phyloP scores from a whole-genome alignment of 1,140 invertebrate genomes.

The Drosophila grimshawi region DNA sequence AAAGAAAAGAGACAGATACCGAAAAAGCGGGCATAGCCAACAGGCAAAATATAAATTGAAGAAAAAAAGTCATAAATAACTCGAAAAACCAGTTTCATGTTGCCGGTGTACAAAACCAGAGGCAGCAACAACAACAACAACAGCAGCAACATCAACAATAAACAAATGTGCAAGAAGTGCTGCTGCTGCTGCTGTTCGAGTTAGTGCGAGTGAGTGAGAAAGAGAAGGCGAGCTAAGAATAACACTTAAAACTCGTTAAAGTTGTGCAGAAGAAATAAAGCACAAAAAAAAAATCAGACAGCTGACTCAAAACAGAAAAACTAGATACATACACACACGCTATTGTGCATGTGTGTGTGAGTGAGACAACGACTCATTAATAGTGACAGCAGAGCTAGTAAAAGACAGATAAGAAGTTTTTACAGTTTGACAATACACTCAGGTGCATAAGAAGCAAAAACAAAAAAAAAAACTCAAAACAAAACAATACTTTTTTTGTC shows the following conservation, averaged over 20 bases:
- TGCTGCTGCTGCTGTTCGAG: conserved; percentile 7
- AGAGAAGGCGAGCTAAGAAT: conserved; percentile 67
- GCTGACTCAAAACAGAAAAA: conserved; percentile 71
- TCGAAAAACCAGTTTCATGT: conserved; percentile 80
- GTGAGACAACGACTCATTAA: conserved; percentile 36
- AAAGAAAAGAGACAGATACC: conserved; percentile 57
- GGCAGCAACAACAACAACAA: conserved; percentile 37
- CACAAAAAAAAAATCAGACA: conserved; percentile 54
- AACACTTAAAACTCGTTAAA: conserved; percentile 77
- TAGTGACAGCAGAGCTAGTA: conserved; percentile 7
- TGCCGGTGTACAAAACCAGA: conserved; percentile 76
- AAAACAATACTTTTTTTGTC: not conserved
- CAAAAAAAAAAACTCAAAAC: not conserved
- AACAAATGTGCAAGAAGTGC: conserved; percentile 74
- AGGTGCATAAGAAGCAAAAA: conserved; percentile 15
- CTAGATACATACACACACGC: conserved; percentile 53
- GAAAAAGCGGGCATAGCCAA: conserved; percentile 36
- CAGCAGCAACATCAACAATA: conserved; percentile 55
- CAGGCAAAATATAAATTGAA: conserved; percentile 74
- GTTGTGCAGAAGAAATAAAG: conserved; percentile 72
- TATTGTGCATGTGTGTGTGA: not conserved
- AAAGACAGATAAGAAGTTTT: conserved; percentile 44
- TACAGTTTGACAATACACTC: conserved; percentile 45
- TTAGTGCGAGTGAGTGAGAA: conserved; percentile 45
- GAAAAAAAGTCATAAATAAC: conserved; percentile 80